These are phyloP conservation scores for Ichneumoninae sp. DNA, from an alignment of 2,888 invertebrate genomes.

Conservation along the genomic window DNA sequence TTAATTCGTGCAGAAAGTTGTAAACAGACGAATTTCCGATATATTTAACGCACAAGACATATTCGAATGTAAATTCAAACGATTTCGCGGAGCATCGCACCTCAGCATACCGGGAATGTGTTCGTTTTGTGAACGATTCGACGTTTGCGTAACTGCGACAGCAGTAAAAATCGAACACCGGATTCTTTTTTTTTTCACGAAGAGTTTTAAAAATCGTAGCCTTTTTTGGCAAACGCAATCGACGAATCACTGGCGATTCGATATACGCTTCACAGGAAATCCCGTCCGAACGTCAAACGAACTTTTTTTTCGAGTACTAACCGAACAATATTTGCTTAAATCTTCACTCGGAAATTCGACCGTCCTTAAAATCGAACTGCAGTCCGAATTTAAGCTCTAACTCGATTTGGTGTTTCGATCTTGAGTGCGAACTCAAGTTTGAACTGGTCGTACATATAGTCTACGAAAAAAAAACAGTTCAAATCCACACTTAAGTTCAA, in stretches of 20 bases:
- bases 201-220: constrained; percentile 34
- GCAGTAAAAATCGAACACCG: constrained; percentile 55
- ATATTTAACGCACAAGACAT: neutral
- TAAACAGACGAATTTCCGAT: constrained; percentile 31
- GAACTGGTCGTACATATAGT: neutral
- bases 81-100: constrained; percentile 41
- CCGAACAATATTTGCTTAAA: neutral
- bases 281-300: constrained; percentile 45
- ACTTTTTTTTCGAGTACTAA: constrained; percentile 28
- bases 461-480: neutral
- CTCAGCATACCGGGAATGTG: constrained; percentile 62
- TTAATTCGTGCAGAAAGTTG: constrained; percentile 18
- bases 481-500: neutral
- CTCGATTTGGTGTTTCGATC: neutral
- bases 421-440: neutral
- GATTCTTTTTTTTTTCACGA: constrained; percentile 60
- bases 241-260: neutral
- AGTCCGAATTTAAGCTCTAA: neutral
- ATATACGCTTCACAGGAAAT: constrained; percentile 33
- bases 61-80: constrained; percentile 36
- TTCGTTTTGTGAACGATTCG: constrained; percentile 42
- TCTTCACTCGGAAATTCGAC: neutral
- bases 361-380: neutral
- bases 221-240: neutral
- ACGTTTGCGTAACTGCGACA: constrained; percentile 39